Evolutionary conservation across 1,140 invertebrate species (phyloP), one percentile per base, ranked within the genome.

Genomic region (Druon quercuslanigerum): DNA sequence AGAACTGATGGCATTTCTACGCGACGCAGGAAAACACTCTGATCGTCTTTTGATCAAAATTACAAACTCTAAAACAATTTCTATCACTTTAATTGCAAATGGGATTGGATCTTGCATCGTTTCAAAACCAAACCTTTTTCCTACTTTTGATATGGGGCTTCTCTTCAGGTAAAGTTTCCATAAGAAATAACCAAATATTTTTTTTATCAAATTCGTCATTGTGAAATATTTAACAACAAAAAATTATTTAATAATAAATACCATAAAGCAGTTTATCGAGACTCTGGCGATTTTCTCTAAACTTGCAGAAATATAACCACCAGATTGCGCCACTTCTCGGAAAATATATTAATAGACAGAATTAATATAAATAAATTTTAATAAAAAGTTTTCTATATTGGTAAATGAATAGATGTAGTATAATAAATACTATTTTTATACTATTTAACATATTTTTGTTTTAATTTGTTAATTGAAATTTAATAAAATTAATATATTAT

Each of bases 41-140:
- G 89, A 90, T 73, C 84, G 79, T 19, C 71, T 92, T 50, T 12
- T 77, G 14, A 25, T 92, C 16, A 51, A 76, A 11, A 51, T 91
- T 16, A 57, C 80, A n/a, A 85, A 91, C 57, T 84, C 86, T 46
- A 71, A 78, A 33, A 81, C 60, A 0, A 72, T 88, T 17, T 17
- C 14, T 1, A 73, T 87, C 7, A 70, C 74, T 8, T 13, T 91
- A 0, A 76, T 19, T n/a, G 91, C 86, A 1, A 80, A 79, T 56
- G 92, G 91, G 12, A 73, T 88, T 25, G 92, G 92, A 14, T 87
- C 85, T 12, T 88, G 86, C 52, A 86, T 92, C 46, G 71, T 87
- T 50, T 87, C 87, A 52, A 79, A 88, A 19, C 92, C 92, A 0
- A 75, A 77, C 16, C 82, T 93, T 56, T 84, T 88, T 71, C 92